phyloP scores from a whole-genome alignment of 2,113 vertebrate genomes.

The Theristicus caerulescens region DNA sequence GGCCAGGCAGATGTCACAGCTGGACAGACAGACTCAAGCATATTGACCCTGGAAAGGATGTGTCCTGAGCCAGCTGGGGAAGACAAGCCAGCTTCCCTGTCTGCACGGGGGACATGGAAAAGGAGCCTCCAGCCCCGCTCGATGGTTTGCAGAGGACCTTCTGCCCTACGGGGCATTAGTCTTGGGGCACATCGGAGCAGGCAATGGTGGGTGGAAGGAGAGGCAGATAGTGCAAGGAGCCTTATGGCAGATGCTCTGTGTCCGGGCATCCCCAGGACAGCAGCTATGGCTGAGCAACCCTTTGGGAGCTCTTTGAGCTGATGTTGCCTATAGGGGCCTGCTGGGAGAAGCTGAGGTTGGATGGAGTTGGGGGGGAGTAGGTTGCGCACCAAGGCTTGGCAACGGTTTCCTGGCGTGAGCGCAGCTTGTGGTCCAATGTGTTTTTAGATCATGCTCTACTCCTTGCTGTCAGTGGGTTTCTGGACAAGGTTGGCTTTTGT shows the following conservation, averaged over 20 bases:
- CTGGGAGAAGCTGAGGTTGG: neutral
- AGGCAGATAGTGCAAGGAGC: neutral
- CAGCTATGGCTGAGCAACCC: neutral
- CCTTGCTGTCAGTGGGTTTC: neutral
- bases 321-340: neutral
- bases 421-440: rapidly evolving
- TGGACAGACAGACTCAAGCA: rapidly evolving
- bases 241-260: neutral
- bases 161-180: rapidly evolving
- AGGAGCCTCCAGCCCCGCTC: neutral
- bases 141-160: neutral
- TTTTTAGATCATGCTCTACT: neutral
- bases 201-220: rapidly evolving
- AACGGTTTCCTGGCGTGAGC: neutral
- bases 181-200: neutral
- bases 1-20: neutral
- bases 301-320: neutral
- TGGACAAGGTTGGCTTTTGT: neutral
- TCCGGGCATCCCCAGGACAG: neutral
- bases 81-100: neutral
- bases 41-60: neutral
- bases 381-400: neutral
- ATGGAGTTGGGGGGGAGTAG: neutral
- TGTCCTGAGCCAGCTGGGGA: neutral
- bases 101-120: neutral